Evolutionary conservation across 1,140 invertebrate species (phyloP).

Genomic region (Cheumatopsyche charites): DNA sequence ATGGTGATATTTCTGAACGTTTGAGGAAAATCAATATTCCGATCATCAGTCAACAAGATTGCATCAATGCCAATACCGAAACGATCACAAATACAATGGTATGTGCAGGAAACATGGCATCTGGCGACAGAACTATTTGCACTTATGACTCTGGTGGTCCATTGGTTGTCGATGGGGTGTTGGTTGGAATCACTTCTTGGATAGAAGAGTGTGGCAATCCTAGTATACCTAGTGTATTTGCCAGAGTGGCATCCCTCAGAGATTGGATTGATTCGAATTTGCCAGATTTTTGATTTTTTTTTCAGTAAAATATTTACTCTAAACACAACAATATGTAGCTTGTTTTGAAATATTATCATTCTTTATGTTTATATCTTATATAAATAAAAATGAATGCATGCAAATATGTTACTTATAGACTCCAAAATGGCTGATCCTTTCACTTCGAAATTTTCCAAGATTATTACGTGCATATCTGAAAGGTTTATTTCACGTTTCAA

Average conservation of each 20-base stretch:
- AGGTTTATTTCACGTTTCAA: too few relatives aligned
- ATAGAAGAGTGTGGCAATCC: constrained; percentile 59
- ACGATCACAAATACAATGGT: constrained; percentile 69
- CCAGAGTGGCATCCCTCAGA: constrained; percentile 53
- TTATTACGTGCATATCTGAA: too few relatives aligned
- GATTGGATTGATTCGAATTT: constrained; percentile 31
- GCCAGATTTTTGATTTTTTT: background rate
- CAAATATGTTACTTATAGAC: too few relatives aligned
- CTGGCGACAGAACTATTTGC: constrained; percentile 54
- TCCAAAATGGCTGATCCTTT: too few relatives aligned
- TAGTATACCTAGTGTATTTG: constrained; percentile 63
- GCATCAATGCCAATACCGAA: constrained; percentile 50
- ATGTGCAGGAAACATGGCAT: constrained; percentile 64
- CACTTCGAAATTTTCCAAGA: too few relatives aligned
- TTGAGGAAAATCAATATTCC: constrained; percentile 53
- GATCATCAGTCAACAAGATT: constrained; percentile 51
- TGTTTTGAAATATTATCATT: too few relatives aligned
- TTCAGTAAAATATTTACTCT: too few relatives aligned
- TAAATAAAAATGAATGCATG: too few relatives aligned
- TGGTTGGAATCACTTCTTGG: constrained; percentile 65
- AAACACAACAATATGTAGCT: too few relatives aligned
- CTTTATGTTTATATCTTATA: too few relatives aligned
- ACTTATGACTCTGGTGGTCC: constrained; percentile 68
- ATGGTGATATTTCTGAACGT: too few relatives aligned
- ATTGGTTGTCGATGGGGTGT: constrained; percentile 58